Base-by-base conservation (phyloP, 2,113 vertebrate genomes). In the Silurus glanis region DNA sequence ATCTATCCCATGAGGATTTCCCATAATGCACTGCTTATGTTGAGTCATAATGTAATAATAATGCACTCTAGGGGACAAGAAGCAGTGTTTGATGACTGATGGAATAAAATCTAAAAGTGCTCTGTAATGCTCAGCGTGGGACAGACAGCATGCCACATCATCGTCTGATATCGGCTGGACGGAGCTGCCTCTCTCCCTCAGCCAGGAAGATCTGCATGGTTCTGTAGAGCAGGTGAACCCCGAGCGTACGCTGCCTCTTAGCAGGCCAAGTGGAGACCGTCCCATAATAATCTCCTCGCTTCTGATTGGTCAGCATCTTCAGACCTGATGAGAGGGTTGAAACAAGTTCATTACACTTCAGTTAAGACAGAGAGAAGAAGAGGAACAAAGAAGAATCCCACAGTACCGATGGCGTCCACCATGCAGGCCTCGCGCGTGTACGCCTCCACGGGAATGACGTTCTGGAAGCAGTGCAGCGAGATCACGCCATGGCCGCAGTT, bases 381-480 rank as follows among this genome's bases (percentile, higher is more conserved):
- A 79, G 51, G 19, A 9, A 51, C 14, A 28, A 7, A 25, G 4
- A n/a, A 55, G 49, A 76, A 2, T 21, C 37, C 6, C 6, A 16
- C 53, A 61, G 49, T 78, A 99, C 98, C 97, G 1, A 98, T 92
- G 16, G 97, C 97, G 58, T 97, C 97, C 91, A 99, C 94, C 80
- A 98, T 94, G 90, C 97, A 97, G 8, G 97, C 94, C 88, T 98
- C 97, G 51, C 97, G 91, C 0, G 97, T 98, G 87, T 96, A 98
- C 0, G 97, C 97, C 91, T 98, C 98, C 0, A 95, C 95, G 0
- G 97, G 95, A 14, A 97, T 94, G 9, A 95, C 93, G 1, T 94
- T 97, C 91, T 98, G 97, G 92, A 99, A 99, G 88, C 98, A 99
- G 81, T 97, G 97, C 85, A 99, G 88, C 1, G 96, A 97, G 86